Percentiles rank a stretch among this genome's conserved stretches.
Conservation (phyloP, 2,888 invertebrate species). For the Nipponacmea schrenckii region DNA sequence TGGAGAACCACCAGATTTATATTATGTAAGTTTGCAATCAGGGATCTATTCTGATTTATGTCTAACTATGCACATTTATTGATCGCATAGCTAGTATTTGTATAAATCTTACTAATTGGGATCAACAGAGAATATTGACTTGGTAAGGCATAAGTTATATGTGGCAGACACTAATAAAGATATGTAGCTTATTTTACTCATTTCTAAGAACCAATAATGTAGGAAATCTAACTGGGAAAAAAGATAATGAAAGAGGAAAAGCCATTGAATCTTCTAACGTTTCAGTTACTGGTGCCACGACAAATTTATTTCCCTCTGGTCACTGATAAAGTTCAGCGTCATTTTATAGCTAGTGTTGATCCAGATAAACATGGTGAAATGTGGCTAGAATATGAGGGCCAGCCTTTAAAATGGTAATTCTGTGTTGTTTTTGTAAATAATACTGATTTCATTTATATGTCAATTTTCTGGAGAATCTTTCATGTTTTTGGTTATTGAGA, state of each 20-base stretch:
- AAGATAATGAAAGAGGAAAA: no score
- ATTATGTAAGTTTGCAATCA: constrained; percentile 52
- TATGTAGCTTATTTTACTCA: no score
- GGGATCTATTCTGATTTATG: neutral
- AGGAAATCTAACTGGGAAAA: no score
- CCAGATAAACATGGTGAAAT: constrained; percentile 76
- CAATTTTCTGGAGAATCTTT: neutral
- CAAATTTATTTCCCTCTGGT: constrained; percentile 94
- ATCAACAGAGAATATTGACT: no score
- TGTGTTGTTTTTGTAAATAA: constrained; percentile 14
- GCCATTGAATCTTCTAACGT: constrained; percentile 12
- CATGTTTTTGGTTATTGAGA: no score
- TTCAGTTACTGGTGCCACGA: constrained; percentile 85
- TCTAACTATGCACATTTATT: neutral
- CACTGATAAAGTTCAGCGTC: constrained; percentile 89
- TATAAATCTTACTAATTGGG: no score
- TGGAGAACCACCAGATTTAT: constrained; percentile 87
- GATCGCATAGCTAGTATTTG: neutral
- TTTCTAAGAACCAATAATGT: no score
- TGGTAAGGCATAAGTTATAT: no score
- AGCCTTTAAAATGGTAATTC: constrained; percentile 83
- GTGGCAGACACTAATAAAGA: no score
- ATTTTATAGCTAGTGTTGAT: constrained; percentile 85
- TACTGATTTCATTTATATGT: neutral
- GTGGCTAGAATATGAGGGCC: constrained; percentile 94